Conservation (phyloP, 2,888 invertebrate species). For the Colostygia pectinataria region DNA sequence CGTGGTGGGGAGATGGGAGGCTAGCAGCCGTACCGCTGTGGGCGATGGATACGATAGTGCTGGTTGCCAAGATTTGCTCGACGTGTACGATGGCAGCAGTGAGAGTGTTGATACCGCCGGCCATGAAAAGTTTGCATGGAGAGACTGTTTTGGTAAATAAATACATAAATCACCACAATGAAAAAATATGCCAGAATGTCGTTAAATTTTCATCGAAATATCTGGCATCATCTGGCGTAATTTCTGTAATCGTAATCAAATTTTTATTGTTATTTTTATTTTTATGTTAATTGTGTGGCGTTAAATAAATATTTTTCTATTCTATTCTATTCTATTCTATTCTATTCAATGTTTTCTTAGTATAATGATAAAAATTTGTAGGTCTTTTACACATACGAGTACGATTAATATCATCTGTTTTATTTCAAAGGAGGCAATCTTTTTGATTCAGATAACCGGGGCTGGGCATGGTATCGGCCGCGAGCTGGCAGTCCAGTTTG, state of each 20-base stretch:
- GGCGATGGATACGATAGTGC: slow-evolving; percentile 64
- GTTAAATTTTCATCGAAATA: no score
- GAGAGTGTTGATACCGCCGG: slow-evolving; percentile 61
- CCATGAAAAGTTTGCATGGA: slow-evolving; percentile 69
- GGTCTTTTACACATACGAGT: no score
- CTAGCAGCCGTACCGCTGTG: slow-evolving; percentile 62
- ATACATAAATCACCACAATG: neutral
- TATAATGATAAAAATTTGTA: no score
- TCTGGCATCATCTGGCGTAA: no score
- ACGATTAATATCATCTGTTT: no score
- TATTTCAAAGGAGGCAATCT: no score
- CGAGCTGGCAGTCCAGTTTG: slow-evolving; percentile 72
- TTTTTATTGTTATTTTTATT: no score
- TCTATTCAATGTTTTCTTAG: no score
- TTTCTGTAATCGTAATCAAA: no score
- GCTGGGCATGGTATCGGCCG: slow-evolving; percentile 71
- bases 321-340: neutral
- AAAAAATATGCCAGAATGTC: no score
- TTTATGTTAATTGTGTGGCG: no score
- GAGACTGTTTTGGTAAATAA: slow-evolving; percentile 66
- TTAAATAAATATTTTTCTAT: no score
- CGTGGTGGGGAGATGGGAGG: slow-evolving; percentile 72
- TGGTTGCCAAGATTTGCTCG: slow-evolving; percentile 65
- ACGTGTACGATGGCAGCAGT: slow-evolving; percentile 59
- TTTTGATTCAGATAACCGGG: slow-evolving; percentile 69